Percentiles rank a stretch among this genome's conserved stretches.
Conservation (phyloP, 2,888 invertebrate genomes). For the Hirtodrosophila alboralis region DNA sequence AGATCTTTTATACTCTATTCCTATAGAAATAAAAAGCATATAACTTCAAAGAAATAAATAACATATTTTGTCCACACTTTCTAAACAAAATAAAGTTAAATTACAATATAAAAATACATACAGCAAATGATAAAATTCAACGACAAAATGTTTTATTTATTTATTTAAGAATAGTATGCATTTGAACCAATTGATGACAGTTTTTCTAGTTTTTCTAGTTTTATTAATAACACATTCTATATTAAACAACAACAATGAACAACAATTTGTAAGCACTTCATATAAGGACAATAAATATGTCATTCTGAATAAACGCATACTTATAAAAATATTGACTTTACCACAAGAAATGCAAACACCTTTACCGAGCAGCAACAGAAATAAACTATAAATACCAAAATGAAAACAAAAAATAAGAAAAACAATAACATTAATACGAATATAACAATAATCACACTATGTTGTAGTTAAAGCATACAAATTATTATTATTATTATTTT, state of each 20-base stretch:
- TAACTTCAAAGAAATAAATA: too few species aligned
- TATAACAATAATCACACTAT: slow-evolving; percentile 48
- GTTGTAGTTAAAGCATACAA: slow-evolving; percentile 28
- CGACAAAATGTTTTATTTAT: too few species aligned
- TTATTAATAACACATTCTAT: slow-evolving; percentile 18
- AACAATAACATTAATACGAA: slow-evolving; percentile 45
- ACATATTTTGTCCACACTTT: too few species aligned
- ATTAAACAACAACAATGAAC: slow-evolving; percentile 42
- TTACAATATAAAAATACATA: too few species aligned
- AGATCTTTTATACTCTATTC: too few species aligned
- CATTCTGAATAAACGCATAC: slow-evolving; percentile 22
- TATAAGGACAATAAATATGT: slow-evolving; percentile 15
- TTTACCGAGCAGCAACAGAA: slow-evolving; percentile 14
- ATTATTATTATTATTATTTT: slow-evolving; percentile 41
- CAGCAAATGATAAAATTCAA: too few species aligned
- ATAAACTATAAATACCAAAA: slow-evolving; percentile 14
- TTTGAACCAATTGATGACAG: slow-evolving; percentile 16
- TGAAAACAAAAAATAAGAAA: slow-evolving; percentile 17
- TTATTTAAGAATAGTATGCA: slow-evolving; percentile 16
- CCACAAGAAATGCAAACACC: slow-evolving; percentile 28
- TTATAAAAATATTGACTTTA: slow-evolving; percentile 49
- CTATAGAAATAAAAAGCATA: too few species aligned
- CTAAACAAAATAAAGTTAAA: too few species aligned
- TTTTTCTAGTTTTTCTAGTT: slow-evolving; percentile 30
- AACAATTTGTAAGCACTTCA: slow-evolving; percentile 37